phyloP scores from a whole-genome alignment of 2,113 vertebrate species.

The Eupsittula cactorum region DNA sequence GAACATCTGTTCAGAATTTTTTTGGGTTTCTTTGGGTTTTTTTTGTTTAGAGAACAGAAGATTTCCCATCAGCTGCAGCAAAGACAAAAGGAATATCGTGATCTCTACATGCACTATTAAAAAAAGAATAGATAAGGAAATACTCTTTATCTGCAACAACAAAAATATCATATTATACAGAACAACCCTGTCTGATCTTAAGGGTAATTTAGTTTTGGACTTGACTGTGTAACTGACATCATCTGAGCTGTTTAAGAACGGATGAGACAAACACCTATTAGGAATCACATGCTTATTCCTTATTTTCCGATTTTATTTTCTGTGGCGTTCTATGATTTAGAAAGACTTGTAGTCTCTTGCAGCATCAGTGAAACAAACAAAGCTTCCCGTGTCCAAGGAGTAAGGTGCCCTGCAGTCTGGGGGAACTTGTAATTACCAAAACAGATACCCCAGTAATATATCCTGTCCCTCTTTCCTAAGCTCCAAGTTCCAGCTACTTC shows the following conservation, averaged over 20 bases:
- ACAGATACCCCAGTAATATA: not conserved
- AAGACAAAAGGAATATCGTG: not conserved
- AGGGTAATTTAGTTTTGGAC: not conserved
- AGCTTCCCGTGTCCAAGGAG: not conserved
- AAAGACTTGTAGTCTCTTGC: not conserved
- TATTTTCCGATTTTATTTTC: not conserved
- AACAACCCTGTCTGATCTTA: not conserved
- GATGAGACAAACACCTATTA: not conserved
- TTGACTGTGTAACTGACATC: not conserved
- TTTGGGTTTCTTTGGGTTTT: accelerated
- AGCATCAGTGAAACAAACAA: not conserved
- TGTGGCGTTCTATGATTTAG: not conserved
- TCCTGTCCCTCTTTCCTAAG: not conserved
- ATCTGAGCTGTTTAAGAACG: not conserved
- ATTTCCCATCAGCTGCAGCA: not conserved
- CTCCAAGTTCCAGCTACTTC: not conserved
- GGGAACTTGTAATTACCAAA: not conserved
- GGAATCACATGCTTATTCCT: not conserved
- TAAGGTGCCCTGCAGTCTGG: not conserved
- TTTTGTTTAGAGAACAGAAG: not conserved
- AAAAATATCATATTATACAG: not conserved
- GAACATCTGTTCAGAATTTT: not conserved
- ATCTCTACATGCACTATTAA: not conserved
- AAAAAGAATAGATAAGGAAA: not conserved
- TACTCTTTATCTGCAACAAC: not conserved